Evolutionary conservation across 2,888 invertebrate genomes (phyloP).

Genomic region (Eupithecia dodoneata): DNA sequence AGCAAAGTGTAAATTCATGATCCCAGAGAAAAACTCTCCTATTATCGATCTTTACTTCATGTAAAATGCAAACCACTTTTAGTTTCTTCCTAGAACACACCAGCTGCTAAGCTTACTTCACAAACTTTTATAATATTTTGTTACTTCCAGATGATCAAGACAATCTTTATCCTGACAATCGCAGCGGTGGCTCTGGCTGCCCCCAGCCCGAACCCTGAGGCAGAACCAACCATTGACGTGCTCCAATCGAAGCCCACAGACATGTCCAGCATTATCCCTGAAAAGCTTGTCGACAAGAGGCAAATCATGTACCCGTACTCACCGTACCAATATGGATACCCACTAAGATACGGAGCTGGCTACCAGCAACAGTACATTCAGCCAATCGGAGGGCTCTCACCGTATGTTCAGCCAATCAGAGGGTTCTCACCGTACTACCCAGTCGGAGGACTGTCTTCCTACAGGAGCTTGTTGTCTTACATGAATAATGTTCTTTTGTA

Average conservation of each 20-base stretch:
- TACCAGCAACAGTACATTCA: not conserved
- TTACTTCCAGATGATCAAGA: constrained; percentile 12
- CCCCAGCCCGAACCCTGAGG: not conserved
- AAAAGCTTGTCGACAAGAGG: constrained; percentile 2
- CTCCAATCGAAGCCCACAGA: not conserved
- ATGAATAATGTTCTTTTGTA: not conserved
- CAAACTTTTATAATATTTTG: not conserved
- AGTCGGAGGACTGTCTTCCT: not conserved
- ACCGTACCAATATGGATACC: constrained; percentile 5
- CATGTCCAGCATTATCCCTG: not conserved
- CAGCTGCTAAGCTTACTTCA: not conserved
- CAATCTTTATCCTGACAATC: not conserved
- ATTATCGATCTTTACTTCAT: not conserved
- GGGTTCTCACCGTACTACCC: not conserved
- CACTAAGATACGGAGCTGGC: not conserved
- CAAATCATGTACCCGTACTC: not conserved
- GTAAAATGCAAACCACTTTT: not conserved
- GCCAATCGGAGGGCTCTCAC: not conserved
- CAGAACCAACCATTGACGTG: not conserved
- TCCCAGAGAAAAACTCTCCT: not conserved
- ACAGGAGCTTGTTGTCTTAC: not conserved
- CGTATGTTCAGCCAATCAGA: not conserved
- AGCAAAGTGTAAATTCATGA: not conserved
- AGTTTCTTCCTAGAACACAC: not conserved
- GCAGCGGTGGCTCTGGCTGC: not conserved